Conservation (phyloP, 2,113 vertebrate genomes). For the Cyprinodon tularosa region DNA sequence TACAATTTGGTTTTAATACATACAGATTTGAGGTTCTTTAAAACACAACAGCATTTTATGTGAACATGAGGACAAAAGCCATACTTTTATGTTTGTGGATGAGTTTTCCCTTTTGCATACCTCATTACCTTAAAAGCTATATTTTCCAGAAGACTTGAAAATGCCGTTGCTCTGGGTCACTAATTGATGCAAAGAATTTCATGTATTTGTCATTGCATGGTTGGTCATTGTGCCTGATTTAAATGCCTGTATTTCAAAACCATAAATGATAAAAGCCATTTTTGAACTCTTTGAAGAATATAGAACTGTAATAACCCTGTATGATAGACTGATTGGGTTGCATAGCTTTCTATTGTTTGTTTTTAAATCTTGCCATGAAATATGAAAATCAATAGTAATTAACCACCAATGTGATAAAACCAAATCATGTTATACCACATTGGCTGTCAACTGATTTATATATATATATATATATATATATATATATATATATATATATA, state of each 20-base stretch:
- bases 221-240: background rate
- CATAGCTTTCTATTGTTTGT: no score
- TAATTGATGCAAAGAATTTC: background rate
- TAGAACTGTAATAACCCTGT: no score
- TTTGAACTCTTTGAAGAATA: background rate
- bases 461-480: no score
- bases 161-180: background rate
- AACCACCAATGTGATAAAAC: no score
- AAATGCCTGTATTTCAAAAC: background rate
- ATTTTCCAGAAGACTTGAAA: background rate
- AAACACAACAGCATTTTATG: background rate
- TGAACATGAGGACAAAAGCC: background rate
- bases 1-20: background rate
- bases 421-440: no score
- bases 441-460: no score
- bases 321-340: no score
- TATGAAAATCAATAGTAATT: no score
- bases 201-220: background rate
- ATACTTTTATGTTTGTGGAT: background rate
- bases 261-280: background rate
- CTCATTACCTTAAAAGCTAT: conserved; percentile 2
- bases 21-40: background rate
- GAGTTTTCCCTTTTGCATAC: background rate
- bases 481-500: no score
- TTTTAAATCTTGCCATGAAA: no score